These are phyloP conservation scores for Phymanthus crucifer DNA, from an alignment of 92 coral and sea anemone genomes.

Conservation along the genomic window DNA sequence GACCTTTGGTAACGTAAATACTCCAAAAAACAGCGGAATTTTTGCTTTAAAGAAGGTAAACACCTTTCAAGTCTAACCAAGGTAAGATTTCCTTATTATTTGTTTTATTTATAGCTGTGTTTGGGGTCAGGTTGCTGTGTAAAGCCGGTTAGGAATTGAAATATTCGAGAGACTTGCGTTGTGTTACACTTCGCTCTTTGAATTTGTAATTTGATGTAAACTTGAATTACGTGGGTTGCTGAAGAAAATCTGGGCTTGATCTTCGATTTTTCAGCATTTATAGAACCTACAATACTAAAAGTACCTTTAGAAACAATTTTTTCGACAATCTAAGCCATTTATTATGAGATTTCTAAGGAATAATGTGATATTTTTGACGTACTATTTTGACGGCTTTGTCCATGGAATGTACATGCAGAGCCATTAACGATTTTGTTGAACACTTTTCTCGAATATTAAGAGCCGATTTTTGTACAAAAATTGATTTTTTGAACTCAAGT, in stretches of 20 bases:
- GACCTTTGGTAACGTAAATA: constrained; percentile 32
- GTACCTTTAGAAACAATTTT: background rate
- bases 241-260: background rate
- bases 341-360: background rate
- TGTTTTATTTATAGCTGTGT: background rate
- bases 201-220: constrained; percentile 36
- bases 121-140: background rate
- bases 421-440: background rate
- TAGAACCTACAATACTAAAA: background rate
- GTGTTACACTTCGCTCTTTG: constrained; percentile 37
- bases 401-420: constrained; percentile 32
- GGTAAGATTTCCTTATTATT: constrained; percentile 18
- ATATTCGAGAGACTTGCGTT: background rate
- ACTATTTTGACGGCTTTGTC: constrained; percentile 27
- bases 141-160: background rate
- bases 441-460: background rate
- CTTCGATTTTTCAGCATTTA: background rate
- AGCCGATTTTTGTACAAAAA: background rate
- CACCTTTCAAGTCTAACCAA: background rate
- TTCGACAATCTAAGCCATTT: background rate
- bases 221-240: constrained; percentile 2
- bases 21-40: background rate
- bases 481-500: background rate
- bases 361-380: background rate
- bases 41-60: background rate